Evolutionary conservation across 1,140 invertebrate genomes (phyloP), one percentile per base, ranked within the genome.

Genomic region (Tetragonula clypearis): DNA sequence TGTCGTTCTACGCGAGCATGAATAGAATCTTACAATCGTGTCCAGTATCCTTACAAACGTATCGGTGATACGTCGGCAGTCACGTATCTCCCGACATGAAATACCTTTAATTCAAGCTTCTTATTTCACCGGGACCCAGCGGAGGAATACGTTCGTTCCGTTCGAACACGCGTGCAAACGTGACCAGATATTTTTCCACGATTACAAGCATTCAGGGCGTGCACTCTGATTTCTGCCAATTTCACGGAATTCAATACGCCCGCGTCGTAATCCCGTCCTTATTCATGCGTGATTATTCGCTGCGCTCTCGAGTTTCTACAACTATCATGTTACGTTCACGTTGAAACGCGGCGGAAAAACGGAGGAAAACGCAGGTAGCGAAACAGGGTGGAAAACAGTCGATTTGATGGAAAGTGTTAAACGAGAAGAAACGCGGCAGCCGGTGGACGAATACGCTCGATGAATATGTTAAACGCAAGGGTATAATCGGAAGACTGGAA

Each of bases 121-220:
- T 75, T 56, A 75, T 76, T 76, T 26, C 21, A 11, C 3, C 17
- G 0, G 19, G 35, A 35, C 30, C 21, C 11, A 49, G 26, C 9
- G 6, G 49, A 53, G 11, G 11, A 19, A 12, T 68, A 19, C 41
- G 35, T 21, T 9, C 17, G 78, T 62, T 84, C 72, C 78, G 66
- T 77, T 82, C 69, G 75, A 30, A 68, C 58, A 71, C 49, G 62
- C 60, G 79, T 71, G 75, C 73, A 89, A 89, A 84, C 88, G 88
- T 89, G 88, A 89, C 88, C 85, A 85, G 88, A 77, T 69, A 84
- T 86, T 87, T 88, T 78, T 82, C 86, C 80, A 26, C 80, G 83
- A 90, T 90, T 90, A 88, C 88, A 69, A 21, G 68, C 79, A 89
- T 89, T 89, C 88, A 89, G 60, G 41, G 12, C 56, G 65, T 60